Conservation (phyloP, 2,797 vertebrate genomes). For the Octomys mimax region DNA sequence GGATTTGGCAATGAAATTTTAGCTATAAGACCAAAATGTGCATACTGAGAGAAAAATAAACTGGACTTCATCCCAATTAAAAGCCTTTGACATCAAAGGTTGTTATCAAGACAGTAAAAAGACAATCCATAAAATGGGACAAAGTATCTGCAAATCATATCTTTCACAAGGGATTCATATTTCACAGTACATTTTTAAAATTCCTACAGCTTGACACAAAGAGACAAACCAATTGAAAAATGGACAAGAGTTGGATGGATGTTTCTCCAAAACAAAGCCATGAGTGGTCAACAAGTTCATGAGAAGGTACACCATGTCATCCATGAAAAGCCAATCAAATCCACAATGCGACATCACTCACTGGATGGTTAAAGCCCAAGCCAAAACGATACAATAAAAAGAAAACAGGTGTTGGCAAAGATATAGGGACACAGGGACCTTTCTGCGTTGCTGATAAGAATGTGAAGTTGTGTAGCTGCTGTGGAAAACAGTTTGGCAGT, state of each 20-base stretch:
- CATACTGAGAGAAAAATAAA: background rate
- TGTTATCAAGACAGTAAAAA: background rate
- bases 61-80: background rate
- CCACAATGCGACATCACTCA: background rate
- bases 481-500: background rate
- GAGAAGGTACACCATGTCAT: background rate
- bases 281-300: background rate
- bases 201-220: background rate
- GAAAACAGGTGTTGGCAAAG: background rate
- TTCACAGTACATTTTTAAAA: background rate
- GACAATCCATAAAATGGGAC: background rate
- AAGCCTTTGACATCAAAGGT: background rate
- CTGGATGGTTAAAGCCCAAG: background rate
- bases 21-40: background rate
- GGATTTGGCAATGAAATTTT: background rate
- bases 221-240: background rate
- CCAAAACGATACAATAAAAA: background rate
- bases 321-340: background rate
- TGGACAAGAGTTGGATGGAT: background rate
- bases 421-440: background rate
- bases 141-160: background rate
- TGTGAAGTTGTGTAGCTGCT: background rate
- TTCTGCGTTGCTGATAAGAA: background rate
- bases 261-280: background rate
- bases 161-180: background rate